Base-by-base conservation (phyloP, 2,888 invertebrate species). In the Acleris emargana region DNA sequence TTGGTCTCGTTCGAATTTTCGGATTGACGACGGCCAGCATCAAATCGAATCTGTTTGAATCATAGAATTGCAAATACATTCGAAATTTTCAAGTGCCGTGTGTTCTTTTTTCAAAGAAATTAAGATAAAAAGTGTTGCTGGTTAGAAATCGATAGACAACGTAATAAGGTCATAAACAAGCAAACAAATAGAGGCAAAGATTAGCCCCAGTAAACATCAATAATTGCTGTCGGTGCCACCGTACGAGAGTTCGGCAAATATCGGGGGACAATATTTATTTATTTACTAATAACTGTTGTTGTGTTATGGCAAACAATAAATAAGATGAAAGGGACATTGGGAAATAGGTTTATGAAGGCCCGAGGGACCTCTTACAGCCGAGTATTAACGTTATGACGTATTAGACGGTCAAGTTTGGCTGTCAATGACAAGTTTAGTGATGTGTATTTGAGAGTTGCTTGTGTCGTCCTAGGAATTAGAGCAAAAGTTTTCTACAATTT, bases 341-440 rank as follows among this genome's bases (percentile, higher is more conserved):
- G 83, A 86, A 91, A 91, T 91, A 79, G 89, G 89, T 86, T 91
- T 91, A 91, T 91, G 87, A 86, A 81, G 83, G 76, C 91, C 77
- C 86, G 11, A 32, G 90, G 87, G 91, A 85, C 69, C 79, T 79
- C 84, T 78, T 76, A 73, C 51, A 63, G 47, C 51, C 55, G 67
- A 67, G 62, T 38, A 38, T 38, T 38, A 38, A 38, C 70, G 61
- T 70, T 68, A 67, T 66, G 57, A 57, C 57, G n/a, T 57, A 25
- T 55, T 59, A 47, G 61, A 58, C 64, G 61, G 62, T 66, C 62
- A 68, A 68, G 63, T 59, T 57, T 47, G 60, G 66, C 55, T 51
- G 66, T 51, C 57, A 61, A 55, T 64, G 43, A 54, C 50, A 50
- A 11, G 16, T 49, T 59, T 20, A 28, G 43, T 55, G 60, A 55